Evolutionary conservation across 1,140 invertebrate genomes (phyloP).

Genomic region (Drosophila arawakana): DNA sequence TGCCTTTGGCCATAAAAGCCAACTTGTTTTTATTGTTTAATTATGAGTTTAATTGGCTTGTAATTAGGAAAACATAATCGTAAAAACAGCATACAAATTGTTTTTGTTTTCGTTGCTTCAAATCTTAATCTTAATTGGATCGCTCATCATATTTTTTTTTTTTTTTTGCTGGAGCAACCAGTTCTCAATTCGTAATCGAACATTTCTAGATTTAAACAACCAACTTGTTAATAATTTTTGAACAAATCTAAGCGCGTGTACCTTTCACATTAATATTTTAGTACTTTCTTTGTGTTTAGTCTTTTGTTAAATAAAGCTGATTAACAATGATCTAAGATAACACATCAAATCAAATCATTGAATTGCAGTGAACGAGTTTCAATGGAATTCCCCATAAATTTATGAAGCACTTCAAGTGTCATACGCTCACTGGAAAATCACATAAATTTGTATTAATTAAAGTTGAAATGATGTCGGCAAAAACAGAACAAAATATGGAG

Average conservation of each 20-base stretch:
- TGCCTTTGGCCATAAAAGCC: conserved; percentile 18
- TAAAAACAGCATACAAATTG: conserved; percentile 37
- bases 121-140: conserved; percentile 33
- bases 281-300: background rate
- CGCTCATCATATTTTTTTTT: background rate
- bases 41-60: conserved; percentile 67
- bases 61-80: conserved; percentile 67
- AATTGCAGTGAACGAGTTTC: conserved; percentile 26
- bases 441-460: conserved; percentile 75
- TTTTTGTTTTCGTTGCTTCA: conserved; percentile 36
- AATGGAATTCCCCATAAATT: conserved; percentile 45
- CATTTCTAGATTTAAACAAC: background rate
- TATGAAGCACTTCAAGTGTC: conserved; percentile 44
- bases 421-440: conserved; percentile 51
- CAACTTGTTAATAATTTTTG: background rate
- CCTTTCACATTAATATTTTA: background rate
- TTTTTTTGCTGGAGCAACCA: background rate
- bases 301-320: background rate
- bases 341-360: background rate
- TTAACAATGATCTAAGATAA: background rate
- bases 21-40: conserved; percentile 60
- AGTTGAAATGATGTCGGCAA: conserved; percentile 37
- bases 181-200: conserved; percentile 12
- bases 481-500: conserved; percentile 10
- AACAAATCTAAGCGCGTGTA: background rate